These are phyloP conservation scores for Microdon myrmicae DNA, from an alignment of 2,888 invertebrate species.

Conservation along the genomic window DNA sequence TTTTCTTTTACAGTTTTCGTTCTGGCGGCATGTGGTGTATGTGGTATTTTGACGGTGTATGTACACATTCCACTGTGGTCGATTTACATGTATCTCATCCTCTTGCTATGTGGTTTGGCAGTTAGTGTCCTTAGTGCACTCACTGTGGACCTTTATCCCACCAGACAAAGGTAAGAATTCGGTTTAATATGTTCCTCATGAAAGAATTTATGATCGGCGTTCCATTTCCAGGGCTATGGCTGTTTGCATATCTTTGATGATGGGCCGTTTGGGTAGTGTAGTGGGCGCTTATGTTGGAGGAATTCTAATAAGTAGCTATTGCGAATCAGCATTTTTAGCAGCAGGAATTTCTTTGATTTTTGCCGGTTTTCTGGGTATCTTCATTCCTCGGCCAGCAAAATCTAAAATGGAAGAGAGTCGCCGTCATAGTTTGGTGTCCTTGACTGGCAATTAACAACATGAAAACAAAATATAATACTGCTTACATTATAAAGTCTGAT, in stretches of 20 bases:
- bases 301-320: slow-evolving; percentile 65
- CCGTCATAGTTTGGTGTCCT: slow-evolving; percentile 56
- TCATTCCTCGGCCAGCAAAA: slow-evolving; percentile 55
- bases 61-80: slow-evolving; percentile 56
- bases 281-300: slow-evolving; percentile 68
- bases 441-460: slow-evolving; percentile 57
- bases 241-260: slow-evolving; percentile 69
- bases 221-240: slow-evolving; percentile 67
- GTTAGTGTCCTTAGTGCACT: slow-evolving; percentile 61
- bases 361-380: slow-evolving; percentile 56
- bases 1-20: slow-evolving; percentile 53
- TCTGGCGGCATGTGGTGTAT: slow-evolving; percentile 55
- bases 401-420: slow-evolving; percentile 43
- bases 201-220: background rate
- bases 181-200: background rate
- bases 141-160: slow-evolving; percentile 63
- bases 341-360: slow-evolving; percentile 56
- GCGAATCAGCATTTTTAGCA: slow-evolving; percentile 66
- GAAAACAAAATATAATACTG: background rate
- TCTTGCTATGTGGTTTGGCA: slow-evolving; percentile 58
- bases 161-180: slow-evolving; percentile 59
- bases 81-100: slow-evolving; percentile 57
- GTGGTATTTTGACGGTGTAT: slow-evolving; percentile 55
- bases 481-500: slow-evolving; percentile 40
- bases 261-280: slow-evolving; percentile 68